Evolutionary conservation across 1,140 invertebrate genomes (phyloP), one percentile per base, ranked within the genome.

Genomic region (Pseudomyrmex gracilis): DNA sequence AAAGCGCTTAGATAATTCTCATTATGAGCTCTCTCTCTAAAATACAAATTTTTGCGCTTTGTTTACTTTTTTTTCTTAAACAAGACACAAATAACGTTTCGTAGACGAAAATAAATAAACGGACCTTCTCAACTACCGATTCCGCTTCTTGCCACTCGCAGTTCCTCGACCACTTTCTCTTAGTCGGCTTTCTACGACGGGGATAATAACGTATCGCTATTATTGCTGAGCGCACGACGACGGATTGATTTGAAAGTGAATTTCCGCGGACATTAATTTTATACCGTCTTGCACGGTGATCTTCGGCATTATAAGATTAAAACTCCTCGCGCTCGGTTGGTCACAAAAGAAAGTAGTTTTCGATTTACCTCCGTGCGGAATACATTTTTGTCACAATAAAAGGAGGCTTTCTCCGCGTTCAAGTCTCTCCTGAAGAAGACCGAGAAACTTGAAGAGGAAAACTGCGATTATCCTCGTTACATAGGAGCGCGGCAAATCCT

Each of bases 21-120:
- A 17, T 60, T 57, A 47, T 9, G 12, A 70, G 43, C 7, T 34
- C 34, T 34, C 24, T 34, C 34, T 34, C 20, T 71, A 60, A 80
- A 55, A 12, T 60, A 58, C 13, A 71, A 71, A 60, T 60, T 78
- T 78, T 55, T 17, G 17, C 20, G 43, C 22, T 43, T 57, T 24
- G 47, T 22, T 34, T 77, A 20, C 51, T 15, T 10, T 13, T 34
- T 47, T 57, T 57, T 58, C 49, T 8, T 20, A 4, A 22, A 17
- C 1, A 55, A 49, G 5, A 68, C 12, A 43, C 34, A 34, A 5
- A 34, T 34, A 2, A 22, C n/a, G 3, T 64, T 34, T 34, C 57
- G 57, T 58, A 43, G 34, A 17, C 24, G 61, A 51, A 76, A 34
- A 71, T 71, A 71, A 60, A 61, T 70, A 58, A 49, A 15, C 47